phyloP scores from a whole-genome alignment of 1,140 invertebrate genomes.

The Leptopilina clavipes region DNA sequence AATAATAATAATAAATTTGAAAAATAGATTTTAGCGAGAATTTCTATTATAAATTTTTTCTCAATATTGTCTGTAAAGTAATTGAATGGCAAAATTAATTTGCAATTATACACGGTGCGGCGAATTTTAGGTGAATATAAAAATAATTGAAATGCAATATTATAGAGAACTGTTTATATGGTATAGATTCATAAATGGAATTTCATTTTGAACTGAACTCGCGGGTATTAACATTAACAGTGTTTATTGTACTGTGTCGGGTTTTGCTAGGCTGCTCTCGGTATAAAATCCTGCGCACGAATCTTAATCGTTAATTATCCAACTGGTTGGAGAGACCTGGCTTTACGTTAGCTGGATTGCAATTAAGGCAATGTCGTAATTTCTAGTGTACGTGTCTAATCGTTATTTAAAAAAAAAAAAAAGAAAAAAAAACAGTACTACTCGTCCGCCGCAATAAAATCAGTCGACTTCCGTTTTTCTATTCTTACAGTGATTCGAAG shows the following conservation, averaged over 20 bases:
- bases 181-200: not conserved
- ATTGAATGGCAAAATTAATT: too few relatives aligned
- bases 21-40: too few relatives aligned
- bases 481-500: not conserved
- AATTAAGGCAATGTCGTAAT: slow-evolving; percentile 31
- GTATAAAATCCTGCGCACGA: slow-evolving; percentile 14
- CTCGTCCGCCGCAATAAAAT: slow-evolving; percentile 20
- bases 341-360: slow-evolving; percentile 29
- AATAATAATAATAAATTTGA: too few relatives aligned
- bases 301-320: slow-evolving; percentile 34
- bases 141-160: not conserved
- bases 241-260: slow-evolving; percentile 23
- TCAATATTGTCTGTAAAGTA: too few relatives aligned
- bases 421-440: slow-evolving; percentile 11
- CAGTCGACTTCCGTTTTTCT: not conserved
- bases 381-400: slow-evolving; percentile 23
- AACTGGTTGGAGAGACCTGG: slow-evolving; percentile 25
- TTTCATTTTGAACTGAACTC: slow-evolving; percentile 13
- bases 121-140: not conserved
- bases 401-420: slow-evolving; percentile 11
- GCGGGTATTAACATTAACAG: slow-evolving; percentile 13
- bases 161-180: not conserved
- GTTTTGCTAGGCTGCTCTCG: not conserved
- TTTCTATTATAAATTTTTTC: too few relatives aligned
- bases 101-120: too few relatives aligned